Percentiles rank a stretch among this genome's conserved stretches.
These are phyloP conservation scores for Lordiphosa clarofinis DNA, from an alignment of 1,140 invertebrate species.

Conservation along the genomic window DNA sequence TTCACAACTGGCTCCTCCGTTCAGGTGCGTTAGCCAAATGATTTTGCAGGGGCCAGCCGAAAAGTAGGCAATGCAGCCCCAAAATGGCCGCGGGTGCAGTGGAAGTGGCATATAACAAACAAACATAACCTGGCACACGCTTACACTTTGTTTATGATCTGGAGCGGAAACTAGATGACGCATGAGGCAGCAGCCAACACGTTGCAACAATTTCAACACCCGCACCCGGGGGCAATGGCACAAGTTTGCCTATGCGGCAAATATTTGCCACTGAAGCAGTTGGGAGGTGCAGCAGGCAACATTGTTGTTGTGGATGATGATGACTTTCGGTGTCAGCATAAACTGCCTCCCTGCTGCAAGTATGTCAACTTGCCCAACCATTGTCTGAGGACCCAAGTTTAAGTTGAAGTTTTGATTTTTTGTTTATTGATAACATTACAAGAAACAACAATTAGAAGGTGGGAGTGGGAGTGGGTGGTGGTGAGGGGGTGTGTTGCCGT, in stretches of 20 bases:
- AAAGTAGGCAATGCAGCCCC: conserved; percentile 61
- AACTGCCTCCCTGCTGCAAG: conserved; percentile 30
- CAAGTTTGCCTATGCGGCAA: conserved; percentile 64
- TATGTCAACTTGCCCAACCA: conserved; percentile 34
- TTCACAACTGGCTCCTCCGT: no score
- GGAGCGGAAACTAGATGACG: conserved; percentile 61
- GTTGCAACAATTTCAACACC: conserved; percentile 3
- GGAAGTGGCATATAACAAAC: conserved; percentile 37
- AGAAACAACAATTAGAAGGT: no score
- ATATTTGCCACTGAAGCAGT: conserved; percentile 56
- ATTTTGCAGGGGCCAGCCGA: conserved; percentile 22
- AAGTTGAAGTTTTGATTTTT: not conserved
- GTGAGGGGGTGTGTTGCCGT: no score
- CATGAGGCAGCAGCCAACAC: conserved; percentile 14
- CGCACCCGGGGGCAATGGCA: conserved; percentile 42
- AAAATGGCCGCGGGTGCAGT: conserved; percentile 34
- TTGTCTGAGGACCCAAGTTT: not conserved
- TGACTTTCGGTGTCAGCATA: conserved; percentile 69
- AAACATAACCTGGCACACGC: conserved; percentile 46
- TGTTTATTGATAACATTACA: no score
- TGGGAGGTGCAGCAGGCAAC: conserved; percentile 4
- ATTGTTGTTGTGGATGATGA: conserved; percentile 38
- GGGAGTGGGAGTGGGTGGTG: no score
- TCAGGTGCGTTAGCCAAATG: not conserved
- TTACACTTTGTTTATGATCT: conserved; percentile 66